Evolutionary conservation across 2,888 invertebrate genomes (phyloP).

Genomic region (Nesidiocoris tenuis): DNA sequence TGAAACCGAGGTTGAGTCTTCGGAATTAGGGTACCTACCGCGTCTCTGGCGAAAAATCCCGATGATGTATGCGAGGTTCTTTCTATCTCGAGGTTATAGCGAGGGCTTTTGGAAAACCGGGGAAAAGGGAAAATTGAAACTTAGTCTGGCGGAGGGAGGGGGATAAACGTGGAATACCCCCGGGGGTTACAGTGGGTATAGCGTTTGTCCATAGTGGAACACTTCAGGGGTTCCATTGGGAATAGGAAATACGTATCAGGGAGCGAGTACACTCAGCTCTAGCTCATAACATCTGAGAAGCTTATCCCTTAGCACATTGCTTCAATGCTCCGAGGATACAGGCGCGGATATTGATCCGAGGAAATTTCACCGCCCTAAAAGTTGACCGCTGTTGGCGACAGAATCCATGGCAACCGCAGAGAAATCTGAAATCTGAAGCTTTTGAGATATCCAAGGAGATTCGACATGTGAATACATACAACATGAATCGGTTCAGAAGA

Average conservation of each 20-base stretch:
- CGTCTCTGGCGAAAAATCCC: background rate
- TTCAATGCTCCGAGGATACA: no score
- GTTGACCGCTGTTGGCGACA: no score
- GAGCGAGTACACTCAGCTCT: background rate
- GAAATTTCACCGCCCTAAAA: no score
- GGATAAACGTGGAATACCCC: background rate
- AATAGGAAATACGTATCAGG: background rate
- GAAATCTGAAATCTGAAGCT: no score
- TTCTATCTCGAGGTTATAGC: background rate
- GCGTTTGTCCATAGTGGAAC: background rate
- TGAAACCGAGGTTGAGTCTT: background rate
- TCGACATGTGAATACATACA: no score
- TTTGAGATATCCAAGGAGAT: no score
- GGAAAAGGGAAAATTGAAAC: background rate
- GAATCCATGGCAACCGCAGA: no score
- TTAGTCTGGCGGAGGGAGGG: background rate
- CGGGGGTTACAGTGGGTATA: background rate
- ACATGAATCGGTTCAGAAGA: no score
- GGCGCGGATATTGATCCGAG: background rate
- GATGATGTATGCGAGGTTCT: background rate
- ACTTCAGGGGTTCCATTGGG: background rate
- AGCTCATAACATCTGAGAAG: background rate
- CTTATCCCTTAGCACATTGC: background rate
- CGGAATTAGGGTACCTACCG: background rate
- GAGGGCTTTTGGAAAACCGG: background rate